Evolutionary conservation across 1,140 invertebrate species (phyloP), one percentile per base, ranked within the genome.

Genomic region (Callitettix versicolor): DNA sequence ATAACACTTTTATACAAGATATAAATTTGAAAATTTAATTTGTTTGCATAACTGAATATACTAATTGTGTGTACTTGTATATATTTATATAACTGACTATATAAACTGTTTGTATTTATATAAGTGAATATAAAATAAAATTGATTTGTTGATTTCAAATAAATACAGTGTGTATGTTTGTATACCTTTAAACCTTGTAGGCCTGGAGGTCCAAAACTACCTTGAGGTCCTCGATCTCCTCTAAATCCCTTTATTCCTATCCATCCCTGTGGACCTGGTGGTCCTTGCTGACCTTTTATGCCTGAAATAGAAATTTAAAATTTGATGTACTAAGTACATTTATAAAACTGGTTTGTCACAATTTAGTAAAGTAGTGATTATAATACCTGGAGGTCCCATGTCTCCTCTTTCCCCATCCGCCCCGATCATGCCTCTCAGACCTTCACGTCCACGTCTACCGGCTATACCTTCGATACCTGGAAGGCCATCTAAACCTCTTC

Each of bases 341-440:
- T n/a, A n/a, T n/a, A n/a, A n/a, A n/a, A n/a, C n/a, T n/a, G n/a
- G n/a, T n/a, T n/a, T n/a, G n/a, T n/a, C n/a, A n/a, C n/a, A n/a
- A n/a, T n/a, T n/a, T n/a, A n/a, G n/a, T n/a, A n/a, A n/a, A n/a
- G n/a, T n/a, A n/a, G n/a, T n/a, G n/a, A n/a, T 3, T 46, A 42
- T 14, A 18, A 26, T 50, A 58, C 61, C 61, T 20, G 75, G 74
- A 12, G 66, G 61, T 9, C 84, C 83, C 17, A 71, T 60, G 24
- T 76, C 73, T 6, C 84, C 84, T 22, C 72, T 58, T n/a, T 76
- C 66, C 56, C 83, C 84, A 54, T 71, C 60, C 60, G 84, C 81
- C 47, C 84, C 85, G 3, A 72, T 69, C 63, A 82, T 82, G 47
- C 85, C 86, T 70, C 86, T 84, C 9, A 68, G 42, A 46, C 82